Conservation (phyloP, 2,113 vertebrate species). For the Lipotes vexillifer region DNA sequence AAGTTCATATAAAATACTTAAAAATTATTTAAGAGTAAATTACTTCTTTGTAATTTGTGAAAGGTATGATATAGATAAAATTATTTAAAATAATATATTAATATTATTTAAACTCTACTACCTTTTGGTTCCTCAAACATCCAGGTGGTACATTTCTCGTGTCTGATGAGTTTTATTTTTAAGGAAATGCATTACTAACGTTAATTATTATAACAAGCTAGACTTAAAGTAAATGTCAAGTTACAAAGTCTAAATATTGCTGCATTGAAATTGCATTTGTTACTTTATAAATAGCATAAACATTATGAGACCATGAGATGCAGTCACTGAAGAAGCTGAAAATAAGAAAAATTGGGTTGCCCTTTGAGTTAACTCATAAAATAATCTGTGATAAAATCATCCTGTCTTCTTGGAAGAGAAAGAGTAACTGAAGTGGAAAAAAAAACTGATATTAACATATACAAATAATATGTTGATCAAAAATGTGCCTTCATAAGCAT, state of each 20-base stretch:
- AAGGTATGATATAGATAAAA: background rate
- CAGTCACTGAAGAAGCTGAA: background rate
- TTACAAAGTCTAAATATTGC: background rate
- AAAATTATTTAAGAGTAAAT: background rate
- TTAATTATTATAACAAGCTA: background rate
- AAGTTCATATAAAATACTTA: background rate
- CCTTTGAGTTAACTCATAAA: background rate
- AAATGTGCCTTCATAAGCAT: background rate
- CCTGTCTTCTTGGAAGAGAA: background rate
- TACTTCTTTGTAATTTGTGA: background rate
- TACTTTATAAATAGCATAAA: background rate
- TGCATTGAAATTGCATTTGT: background rate
- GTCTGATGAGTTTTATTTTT: background rate
- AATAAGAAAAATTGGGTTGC: background rate
- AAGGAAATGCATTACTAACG: background rate
- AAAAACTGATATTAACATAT: background rate
- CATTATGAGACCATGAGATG: background rate
- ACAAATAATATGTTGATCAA: background rate
- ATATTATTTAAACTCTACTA: background rate
- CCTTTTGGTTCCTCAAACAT: background rate
- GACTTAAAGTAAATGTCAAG: background rate
- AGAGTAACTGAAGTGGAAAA: background rate
- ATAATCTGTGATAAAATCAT: background rate
- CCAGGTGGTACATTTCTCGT: background rate
- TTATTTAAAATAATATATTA: background rate